Evolutionary conservation across 2,888 invertebrate species (phyloP), one percentile per base, ranked within the genome.

Genomic region (Athalia cordata): DNA sequence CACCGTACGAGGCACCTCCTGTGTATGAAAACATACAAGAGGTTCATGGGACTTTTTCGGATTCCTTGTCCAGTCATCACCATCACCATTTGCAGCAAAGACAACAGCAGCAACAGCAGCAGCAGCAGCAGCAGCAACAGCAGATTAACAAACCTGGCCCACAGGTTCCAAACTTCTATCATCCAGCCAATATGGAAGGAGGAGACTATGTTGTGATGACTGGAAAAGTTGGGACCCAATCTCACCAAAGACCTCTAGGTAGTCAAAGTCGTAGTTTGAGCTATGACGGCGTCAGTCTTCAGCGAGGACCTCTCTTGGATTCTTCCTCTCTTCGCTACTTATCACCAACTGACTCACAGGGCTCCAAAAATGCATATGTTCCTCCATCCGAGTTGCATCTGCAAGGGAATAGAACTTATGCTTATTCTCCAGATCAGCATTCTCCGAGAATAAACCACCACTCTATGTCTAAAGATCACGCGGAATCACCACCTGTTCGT

Each of bases 141-240:
- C 82, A 80, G 82, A 83, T 85, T 64, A 88, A 88, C 50, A 91
- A 90, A 79, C 90, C 91, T 0, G 90, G 90, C 4, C 91, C 91
- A n/a, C 91, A 91, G 81, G 91, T 91, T 6, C 86, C 89, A 0
- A 88, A 86, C 83, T 88, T 88, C 81, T 90, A 89, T 79, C 88
- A 89, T 81, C 86, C 92, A 61, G 95, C 95, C 79, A 95, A 95
- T 82, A 93, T 95, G 15, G 95, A 95, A 87, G 94, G 94, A 80
- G 94, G 95, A 13, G 96, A 96, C 87, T 96, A 96, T 90, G 96
- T 96, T 45, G 95, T 96, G 85, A 96, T 96, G 96, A 95, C 95
- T 11, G 95, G 95, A n/a, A 94, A 90, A 84, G 82, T 87, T n/a
- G 82, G 80, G 49, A 85, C 84, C 66, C 67, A 77, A n/a, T 86